Evolutionary conservation across 2,888 invertebrate genomes (phyloP).

Genomic region (Lottia scabra): DNA sequence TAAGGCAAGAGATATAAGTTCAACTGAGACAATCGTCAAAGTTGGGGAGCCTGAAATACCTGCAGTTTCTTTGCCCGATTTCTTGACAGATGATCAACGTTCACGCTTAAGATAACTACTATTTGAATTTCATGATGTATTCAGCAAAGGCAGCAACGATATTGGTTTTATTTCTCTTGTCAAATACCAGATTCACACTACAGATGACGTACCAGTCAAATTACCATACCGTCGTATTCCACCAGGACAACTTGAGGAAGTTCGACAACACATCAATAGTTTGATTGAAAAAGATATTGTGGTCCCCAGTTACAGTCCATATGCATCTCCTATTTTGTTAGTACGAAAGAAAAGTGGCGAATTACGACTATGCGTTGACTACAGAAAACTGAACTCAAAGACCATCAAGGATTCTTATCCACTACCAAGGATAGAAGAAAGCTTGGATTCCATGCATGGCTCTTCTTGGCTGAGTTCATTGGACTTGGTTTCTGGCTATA

Average conservation of each 20-base stretch:
- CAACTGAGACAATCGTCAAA: not conserved
- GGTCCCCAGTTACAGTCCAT: slow-evolving; percentile 26
- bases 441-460: slow-evolving; percentile 23
- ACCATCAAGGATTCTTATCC: slow-evolving; percentile 29
- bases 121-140: not conserved
- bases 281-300: slow-evolving; percentile 27
- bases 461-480: slow-evolving; percentile 21
- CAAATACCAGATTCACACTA: not conserved
- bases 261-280: slow-evolving; percentile 17
- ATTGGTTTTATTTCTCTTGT: not conserved
- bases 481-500: slow-evolving; percentile 23
- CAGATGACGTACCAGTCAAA: slow-evolving; percentile 9
- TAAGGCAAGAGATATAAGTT: not conserved
- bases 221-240: slow-evolving; percentile 24
- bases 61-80: not conserved
- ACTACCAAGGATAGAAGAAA: slow-evolving; percentile 29
- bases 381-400: slow-evolving; percentile 27
- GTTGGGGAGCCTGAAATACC: not conserved
- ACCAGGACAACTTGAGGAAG: slow-evolving; percentile 13
- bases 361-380: slow-evolving; percentile 28
- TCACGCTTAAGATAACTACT: not conserved
- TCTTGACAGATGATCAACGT: not conserved
- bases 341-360: slow-evolving; percentile 33
- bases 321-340: slow-evolving; percentile 33
- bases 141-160: not conserved